Percentiles rank a stretch among this genome's conserved stretches.
Conservation (phyloP, 2,888 invertebrate species). For the Tinea trinotella region DNA sequence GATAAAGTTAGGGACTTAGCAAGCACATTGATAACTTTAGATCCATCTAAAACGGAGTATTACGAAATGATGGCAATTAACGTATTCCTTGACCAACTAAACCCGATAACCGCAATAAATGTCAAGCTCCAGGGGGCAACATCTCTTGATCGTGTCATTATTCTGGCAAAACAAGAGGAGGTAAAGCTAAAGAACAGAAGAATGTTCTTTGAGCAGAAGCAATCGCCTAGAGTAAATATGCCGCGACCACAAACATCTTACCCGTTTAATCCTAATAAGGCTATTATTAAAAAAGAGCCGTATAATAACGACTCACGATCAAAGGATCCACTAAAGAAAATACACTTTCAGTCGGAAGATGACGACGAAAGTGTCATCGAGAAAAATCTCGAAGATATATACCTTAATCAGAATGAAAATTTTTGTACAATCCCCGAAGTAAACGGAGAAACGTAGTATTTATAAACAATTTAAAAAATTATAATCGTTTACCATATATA, state of each 20-base stretch:
- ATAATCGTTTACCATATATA: slow-evolving; percentile 24
- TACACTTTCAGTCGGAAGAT: background rate
- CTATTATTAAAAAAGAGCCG: too few relatives aligned
- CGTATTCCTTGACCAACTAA: slow-evolving; percentile 13
- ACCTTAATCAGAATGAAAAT: background rate
- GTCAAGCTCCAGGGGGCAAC: slow-evolving; percentile 18
- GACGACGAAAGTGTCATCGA: too few relatives aligned
- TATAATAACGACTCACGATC: too few relatives aligned
- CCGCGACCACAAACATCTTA: background rate
- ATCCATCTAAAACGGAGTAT: background rate
- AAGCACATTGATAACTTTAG: background rate
- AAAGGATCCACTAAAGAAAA: background rate
- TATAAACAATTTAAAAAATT: slow-evolving; percentile 16
- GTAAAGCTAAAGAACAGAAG: too few relatives aligned
- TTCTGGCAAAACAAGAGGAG: slow-evolving; percentile 18
- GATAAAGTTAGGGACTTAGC: background rate
- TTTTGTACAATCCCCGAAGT: background rate
- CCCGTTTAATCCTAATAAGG: too few relatives aligned
- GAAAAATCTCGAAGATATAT: background rate
- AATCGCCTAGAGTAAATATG: background rate
- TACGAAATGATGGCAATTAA: background rate
- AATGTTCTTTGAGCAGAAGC: too few relatives aligned
- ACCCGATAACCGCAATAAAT: background rate
- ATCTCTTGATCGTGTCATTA: slow-evolving; percentile 19
- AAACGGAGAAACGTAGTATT: slow-evolving; percentile 15